These are phyloP conservation scores for Popillia japonica DNA, from an alignment of 1,140 invertebrate species.

Conservation along the genomic window DNA sequence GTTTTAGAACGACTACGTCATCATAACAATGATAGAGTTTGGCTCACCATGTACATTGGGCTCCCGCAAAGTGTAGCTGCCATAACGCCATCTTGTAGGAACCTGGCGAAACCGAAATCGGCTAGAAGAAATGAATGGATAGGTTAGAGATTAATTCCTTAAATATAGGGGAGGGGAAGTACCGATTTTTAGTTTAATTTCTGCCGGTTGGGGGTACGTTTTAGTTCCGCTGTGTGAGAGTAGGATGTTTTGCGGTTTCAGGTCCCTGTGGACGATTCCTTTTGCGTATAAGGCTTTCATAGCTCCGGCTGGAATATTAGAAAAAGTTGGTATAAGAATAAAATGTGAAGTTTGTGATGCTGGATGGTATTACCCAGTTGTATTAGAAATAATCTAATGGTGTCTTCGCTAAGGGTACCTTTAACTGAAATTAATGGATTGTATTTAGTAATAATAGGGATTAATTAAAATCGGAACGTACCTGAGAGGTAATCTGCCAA, in stretches of 20 bases:
- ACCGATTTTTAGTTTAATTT: constrained; percentile 96
- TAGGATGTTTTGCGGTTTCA: constrained; percentile 98
- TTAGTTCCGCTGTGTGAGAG: constrained; percentile 81
- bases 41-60: constrained; percentile 97
- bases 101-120: constrained; percentile 99
- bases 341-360: constrained; percentile 31
- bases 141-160: not conserved
- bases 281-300: constrained; percentile 96
- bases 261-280: constrained; percentile 97
- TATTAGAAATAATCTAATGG: constrained; percentile 91
- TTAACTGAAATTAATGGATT: constrained; percentile 68
- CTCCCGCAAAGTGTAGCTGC: constrained; percentile 98
- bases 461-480: constrained; percentile 62
- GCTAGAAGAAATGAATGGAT: constrained; percentile 67
- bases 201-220: constrained; percentile 83
- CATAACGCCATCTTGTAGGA: constrained; percentile 98
- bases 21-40: not conserved
- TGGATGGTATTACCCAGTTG: constrained; percentile 79
- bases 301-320: constrained; percentile 77
- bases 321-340: constrained; percentile 35
- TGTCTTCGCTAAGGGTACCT: constrained; percentile 95
- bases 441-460: constrained; percentile 6
- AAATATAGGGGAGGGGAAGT: constrained; percentile 49
- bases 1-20: not conserved
- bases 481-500: constrained; percentile 95